phyloP scores from a whole-genome alignment of 1,140 invertebrate species.

The Anoplolepis gracilipes region DNA sequence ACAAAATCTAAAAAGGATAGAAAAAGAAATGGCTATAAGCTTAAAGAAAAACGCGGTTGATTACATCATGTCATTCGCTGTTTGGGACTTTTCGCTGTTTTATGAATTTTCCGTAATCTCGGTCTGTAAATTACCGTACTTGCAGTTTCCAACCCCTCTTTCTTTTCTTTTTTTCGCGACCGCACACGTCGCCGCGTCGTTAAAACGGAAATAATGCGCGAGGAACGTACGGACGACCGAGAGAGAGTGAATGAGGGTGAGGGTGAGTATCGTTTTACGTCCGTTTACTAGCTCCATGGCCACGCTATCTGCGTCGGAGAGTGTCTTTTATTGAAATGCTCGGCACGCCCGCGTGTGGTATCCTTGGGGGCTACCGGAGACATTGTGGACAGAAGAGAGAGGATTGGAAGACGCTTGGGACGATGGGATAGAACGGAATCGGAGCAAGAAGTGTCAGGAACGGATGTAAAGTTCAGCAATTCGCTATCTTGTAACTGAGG shows the following conservation, averaged over 20 bases:
- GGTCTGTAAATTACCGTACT: slow-evolving; percentile 44
- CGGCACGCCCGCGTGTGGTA: slow-evolving; percentile 63
- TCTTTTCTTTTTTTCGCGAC: slow-evolving; percentile 8
- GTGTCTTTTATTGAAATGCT: slow-evolving; percentile 74
- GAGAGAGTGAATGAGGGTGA: slow-evolving; percentile 36
- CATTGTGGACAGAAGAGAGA: not conserved
- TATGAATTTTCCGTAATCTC: slow-evolving; percentile 41
- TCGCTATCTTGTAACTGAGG: slow-evolving; percentile 56
- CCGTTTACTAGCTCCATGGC: slow-evolving; percentile 23
- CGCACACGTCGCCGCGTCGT: slow-evolving; percentile 31
- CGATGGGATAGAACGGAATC: slow-evolving; percentile 49
- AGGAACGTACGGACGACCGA: slow-evolving; percentile 41
- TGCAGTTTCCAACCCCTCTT: slow-evolving; percentile 18
- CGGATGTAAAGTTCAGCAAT: slow-evolving; percentile 66
- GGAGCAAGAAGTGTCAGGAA: slow-evolving; percentile 32
- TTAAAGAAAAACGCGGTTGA: slow-evolving; percentile 17
- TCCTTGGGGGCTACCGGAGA: slow-evolving; percentile 50
- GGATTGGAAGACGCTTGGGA: slow-evolving; percentile 17
- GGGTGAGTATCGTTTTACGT: slow-evolving; percentile 53
- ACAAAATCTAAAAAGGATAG: not conserved
- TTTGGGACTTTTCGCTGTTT: slow-evolving; percentile 33
- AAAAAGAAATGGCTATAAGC: not conserved
- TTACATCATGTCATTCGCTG: slow-evolving; percentile 29
- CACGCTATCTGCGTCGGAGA: slow-evolving; percentile 26
- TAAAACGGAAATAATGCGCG: slow-evolving; percentile 62